Conservation (phyloP, 2,888 invertebrate species). For the Heliconius charithonia region DNA sequence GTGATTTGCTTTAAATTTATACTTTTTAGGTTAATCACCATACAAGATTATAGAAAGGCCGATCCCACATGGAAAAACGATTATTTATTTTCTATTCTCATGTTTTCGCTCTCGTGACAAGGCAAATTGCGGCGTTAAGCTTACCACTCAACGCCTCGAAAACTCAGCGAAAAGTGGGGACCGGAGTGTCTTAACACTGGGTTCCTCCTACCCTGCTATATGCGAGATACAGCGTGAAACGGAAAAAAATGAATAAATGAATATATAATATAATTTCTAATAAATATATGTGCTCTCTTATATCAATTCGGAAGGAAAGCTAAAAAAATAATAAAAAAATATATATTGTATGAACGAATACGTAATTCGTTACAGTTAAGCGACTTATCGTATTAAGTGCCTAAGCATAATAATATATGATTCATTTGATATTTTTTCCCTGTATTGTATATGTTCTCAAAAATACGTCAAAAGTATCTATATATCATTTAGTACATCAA, state of each 20-base stretch:
- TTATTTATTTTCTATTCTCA: too few species aligned
- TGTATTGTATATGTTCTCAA: conserved; percentile 20
- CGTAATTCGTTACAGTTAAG: conserved; percentile 46
- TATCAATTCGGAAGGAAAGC: not conserved
- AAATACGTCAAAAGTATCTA: conserved; percentile 11
- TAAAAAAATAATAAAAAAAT: not conserved
- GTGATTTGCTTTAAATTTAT: conserved; percentile 38
- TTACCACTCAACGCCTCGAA: too few species aligned
- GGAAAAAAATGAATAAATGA: too few species aligned
- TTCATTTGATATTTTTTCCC: conserved; percentile 31
- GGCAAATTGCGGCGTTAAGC: too few species aligned
- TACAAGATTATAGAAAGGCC: not conserved
- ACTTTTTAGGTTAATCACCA: not conserved
- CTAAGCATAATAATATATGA: conserved; percentile 38
- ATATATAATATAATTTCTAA: not conserved
- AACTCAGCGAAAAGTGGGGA: too few species aligned
- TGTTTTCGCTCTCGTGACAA: too few species aligned
- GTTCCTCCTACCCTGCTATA: too few species aligned
- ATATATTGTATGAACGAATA: conserved; percentile 49
- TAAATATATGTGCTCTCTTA: not conserved
- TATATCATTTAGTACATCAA: not conserved
- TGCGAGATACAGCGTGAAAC: too few species aligned
- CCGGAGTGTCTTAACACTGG: too few species aligned
- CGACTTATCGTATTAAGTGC: conserved; percentile 13
- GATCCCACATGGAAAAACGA: too few species aligned